Evolutionary conservation across 2,113 vertebrate species (phyloP).

Genomic region (Lates calcarifer): DNA sequence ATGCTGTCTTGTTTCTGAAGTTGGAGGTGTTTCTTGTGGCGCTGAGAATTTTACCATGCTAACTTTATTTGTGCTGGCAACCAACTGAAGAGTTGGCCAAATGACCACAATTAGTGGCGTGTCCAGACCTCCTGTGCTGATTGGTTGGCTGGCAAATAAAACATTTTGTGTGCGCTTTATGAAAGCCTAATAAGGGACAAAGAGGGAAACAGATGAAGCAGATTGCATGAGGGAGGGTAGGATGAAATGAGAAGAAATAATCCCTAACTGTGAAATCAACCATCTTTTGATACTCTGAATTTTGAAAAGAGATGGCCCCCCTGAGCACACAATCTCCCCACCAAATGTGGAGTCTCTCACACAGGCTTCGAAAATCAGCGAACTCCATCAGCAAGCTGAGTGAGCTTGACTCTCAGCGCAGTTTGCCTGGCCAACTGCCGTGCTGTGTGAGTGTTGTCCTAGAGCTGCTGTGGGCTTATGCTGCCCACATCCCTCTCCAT

Average conservation of each 20-base stretch:
- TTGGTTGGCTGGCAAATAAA: slow-evolving; percentile 57
- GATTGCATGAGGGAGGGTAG: slow-evolving; percentile 37
- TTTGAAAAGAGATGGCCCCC: slow-evolving; percentile 19
- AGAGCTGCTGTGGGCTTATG: slow-evolving; percentile 57
- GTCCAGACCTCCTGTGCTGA: slow-evolving; percentile 57
- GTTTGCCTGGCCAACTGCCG: slow-evolving; percentile 61
- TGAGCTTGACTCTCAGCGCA: slow-evolving; percentile 49
- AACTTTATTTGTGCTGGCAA: slow-evolving; percentile 56
- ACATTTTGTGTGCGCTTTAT: slow-evolving; percentile 31
- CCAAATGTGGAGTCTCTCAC: slow-evolving; percentile 31
- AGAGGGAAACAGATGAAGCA: slow-evolving; percentile 49
- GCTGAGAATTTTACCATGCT: slow-evolving; percentile 24
- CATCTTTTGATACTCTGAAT: slow-evolving; percentile 53
- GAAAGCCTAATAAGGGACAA: slow-evolving; percentile 58
- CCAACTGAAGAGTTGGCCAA: slow-evolving; percentile 46
- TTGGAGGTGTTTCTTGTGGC: slow-evolving; percentile 20
- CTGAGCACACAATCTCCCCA: slow-evolving; percentile 5
- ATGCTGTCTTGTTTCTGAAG: slow-evolving; percentile 28
- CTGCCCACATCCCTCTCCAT: slow-evolving; percentile 60
- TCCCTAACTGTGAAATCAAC: slow-evolving; percentile 41
- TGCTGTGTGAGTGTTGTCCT: slow-evolving; percentile 58
- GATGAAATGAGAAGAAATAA: slow-evolving; percentile 39
- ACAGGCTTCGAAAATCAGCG: slow-evolving; percentile 40
- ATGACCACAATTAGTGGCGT: slow-evolving; percentile 50
- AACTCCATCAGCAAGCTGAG: slow-evolving; percentile 39